Percentiles rank a stretch among this genome's conserved stretches.
Evolutionary conservation across 1,140 invertebrate genomes (phyloP).

Genomic region (Stenopsyche tienmushanensis): DNA sequence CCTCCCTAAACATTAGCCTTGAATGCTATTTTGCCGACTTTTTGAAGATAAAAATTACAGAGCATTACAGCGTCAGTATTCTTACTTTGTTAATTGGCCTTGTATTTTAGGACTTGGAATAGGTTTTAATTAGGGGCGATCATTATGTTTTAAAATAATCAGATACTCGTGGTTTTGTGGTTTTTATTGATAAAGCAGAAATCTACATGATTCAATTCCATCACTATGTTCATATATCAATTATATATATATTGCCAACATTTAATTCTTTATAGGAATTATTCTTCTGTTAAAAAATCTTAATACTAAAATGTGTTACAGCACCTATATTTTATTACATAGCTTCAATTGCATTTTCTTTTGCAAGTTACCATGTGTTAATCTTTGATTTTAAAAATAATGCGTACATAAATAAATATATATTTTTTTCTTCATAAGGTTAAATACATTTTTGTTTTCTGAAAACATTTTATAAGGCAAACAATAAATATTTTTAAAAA

Average conservation of each 20-base stretch:
- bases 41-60: too few relatives aligned
- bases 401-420: background rate
- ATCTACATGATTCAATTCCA: background rate
- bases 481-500: slow-evolving; percentile 8
- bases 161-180: too few relatives aligned
- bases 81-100: too few relatives aligned
- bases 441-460: background rate
- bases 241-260: slow-evolving; percentile 6
- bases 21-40: too few relatives aligned
- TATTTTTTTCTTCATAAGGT: background rate
- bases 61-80: too few relatives aligned
- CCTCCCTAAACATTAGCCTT: too few relatives aligned
- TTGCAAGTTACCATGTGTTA: background rate
- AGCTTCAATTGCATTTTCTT: background rate
- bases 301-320: slow-evolving; percentile 5
- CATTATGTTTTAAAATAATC: too few relatives aligned
- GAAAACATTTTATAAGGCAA: slow-evolving; percentile 2
- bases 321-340: slow-evolving; percentile 12
- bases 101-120: too few relatives aligned
- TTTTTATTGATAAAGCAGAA: slow-evolving; percentile 10
- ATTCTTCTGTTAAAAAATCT: slow-evolving; percentile 1
- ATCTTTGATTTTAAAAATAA: background rate
- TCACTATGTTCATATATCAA: background rate
- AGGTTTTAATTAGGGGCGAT: too few relatives aligned
- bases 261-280: background rate